Base-by-base conservation (phyloP, 2,888 invertebrate species). In the Andrena marginata region DNA sequence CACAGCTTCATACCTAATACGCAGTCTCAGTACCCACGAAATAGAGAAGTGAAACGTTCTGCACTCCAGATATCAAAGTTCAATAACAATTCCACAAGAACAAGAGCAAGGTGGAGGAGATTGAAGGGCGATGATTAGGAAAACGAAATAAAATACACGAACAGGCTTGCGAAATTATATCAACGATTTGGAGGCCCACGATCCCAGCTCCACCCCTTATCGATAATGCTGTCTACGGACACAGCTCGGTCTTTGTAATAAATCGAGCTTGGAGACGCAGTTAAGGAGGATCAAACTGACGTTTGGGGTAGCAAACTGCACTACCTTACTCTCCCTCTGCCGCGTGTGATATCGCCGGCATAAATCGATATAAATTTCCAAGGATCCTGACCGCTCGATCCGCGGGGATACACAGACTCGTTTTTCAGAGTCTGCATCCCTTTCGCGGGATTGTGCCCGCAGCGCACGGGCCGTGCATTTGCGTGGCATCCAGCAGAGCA, bases 331-430 rank as follows among this genome's bases (percentile, higher is more conserved):
- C 54, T 59, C 54, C 48, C 51, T 62, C 68, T 59, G 51, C 64
- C 69, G 68, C 54, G 71, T 29, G 49, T 62, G 77, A 69, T 80
- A 82, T 84, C 80, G 51, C 73, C 70, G 72, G 80, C 73, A 85
- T 81, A 89, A 85, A 87, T 87, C 85, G 81, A 83, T 86, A 86
- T 89, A 89, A 86, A 89, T 88, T 89, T 87, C 80, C 86, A 64
- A 84, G 84, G 85, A 81, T 82, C 72, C 60, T 78, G 77, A 71
- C 77, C 51, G 65, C 62, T 54, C 70, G 72, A 86, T 77, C 75
- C 77, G 26, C 26, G 5, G 33, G 49, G 71, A 85, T 77, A 80
- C 70, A 80, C 82, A 76, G 31, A 48, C 79, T 35, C 72, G 75
- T 76, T 74, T 77, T 60, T 73, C 70, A 80, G 67, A 49, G 80